Evolutionary conservation across 1,140 invertebrate species (phyloP), one percentile per base, ranked within the genome.

Genomic region (Drosophila elegans): DNA sequence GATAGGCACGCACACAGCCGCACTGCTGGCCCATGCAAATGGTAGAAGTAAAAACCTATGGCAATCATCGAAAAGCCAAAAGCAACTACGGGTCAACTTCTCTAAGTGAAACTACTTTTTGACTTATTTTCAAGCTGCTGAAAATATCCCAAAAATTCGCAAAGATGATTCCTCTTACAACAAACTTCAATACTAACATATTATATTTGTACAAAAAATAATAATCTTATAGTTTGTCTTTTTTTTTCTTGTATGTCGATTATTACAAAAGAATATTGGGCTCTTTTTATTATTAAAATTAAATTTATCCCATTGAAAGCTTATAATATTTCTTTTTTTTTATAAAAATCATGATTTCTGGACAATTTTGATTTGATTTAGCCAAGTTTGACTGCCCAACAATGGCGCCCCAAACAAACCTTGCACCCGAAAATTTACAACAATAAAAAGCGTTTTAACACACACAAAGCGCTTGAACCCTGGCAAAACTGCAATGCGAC

Each of bases 401-500:
- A 54, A 68, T 38, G 9, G 62, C 46, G 13, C 42, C 7, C 48
- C 38, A 54, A 45, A 55, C 27, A 54, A 53, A 42, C 42, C 46
- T 13, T 34, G 54, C 57, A 69, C 63, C 62, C 55, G 49, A 88
- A 82, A 86, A 78, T 82, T 52, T 88, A 86, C 83, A 89, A 89
- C 84, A 88, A 89, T 88, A 89, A 88, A 88, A 74, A 75, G 66
- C 60, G 79, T 77, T 88, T 88, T 88, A 83, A 62, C 69, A 71
- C 74, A 76, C 79, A 88, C 74, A 82, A 88, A 83, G 75, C 79
- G 62, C 64, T 82, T 88, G 83, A 86, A 67, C 78, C 66, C 60
- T 59, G 44, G 56, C 71, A 69, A 74, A 82, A 79, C 84, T 89
- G 83, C 83, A 89, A 77, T 88, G 83, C 83, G 84, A 77, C 83